Base-by-base conservation (phyloP, 2,113 vertebrate species). In the Bos indicus region DNA sequence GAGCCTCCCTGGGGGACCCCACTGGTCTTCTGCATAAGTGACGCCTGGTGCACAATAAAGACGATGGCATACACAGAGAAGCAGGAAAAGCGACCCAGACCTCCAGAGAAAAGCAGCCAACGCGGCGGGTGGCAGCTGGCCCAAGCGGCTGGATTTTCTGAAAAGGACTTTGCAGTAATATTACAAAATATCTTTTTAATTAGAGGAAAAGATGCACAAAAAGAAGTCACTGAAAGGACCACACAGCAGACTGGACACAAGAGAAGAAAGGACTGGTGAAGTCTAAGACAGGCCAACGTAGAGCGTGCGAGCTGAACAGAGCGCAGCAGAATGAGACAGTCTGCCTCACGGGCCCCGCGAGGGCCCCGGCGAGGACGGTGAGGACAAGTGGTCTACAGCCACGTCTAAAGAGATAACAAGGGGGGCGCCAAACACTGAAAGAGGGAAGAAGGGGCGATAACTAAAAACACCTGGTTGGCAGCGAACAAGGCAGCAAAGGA, bases 1-100 rank as follows among this genome's bases (percentile, higher is more conserved):
- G 13, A 26, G 11, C 13, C n/a, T 28, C 62, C 33, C n/a, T 5
- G 26, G 81, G 25, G 48, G 26, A 7, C 10, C 7, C 26, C 13
- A 13, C 57, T 6, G 8, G 9, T 30, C 11, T 30, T 30, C 15
- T 54, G 21, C 54, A 26, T 54, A 43, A 48, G 59, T 11, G 23
- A 6, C 1, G 10, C 15, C n/a, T 12, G 6, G 26, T 1, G 43
- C 25, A 14, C 2, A 15, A 6, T 9, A 19, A 54, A 54, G 51
- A n/a, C 5, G 15, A n/a, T 0, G 15, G 46, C 19, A 0, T 0
- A 5, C 4, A 21, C 7, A 2, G 46, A 54, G n/a, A 2, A 2
- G 64, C 21, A 43, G 52, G 12, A 43, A 17, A 11, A 12, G 16
- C 4, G 67, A 14, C 81, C 67, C 8, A 14, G 19, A 6, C 67